These are phyloP conservation scores for Drosophila mojavensis DNA, from an alignment of 1,140 invertebrate genomes.

Conservation along the genomic window DNA sequence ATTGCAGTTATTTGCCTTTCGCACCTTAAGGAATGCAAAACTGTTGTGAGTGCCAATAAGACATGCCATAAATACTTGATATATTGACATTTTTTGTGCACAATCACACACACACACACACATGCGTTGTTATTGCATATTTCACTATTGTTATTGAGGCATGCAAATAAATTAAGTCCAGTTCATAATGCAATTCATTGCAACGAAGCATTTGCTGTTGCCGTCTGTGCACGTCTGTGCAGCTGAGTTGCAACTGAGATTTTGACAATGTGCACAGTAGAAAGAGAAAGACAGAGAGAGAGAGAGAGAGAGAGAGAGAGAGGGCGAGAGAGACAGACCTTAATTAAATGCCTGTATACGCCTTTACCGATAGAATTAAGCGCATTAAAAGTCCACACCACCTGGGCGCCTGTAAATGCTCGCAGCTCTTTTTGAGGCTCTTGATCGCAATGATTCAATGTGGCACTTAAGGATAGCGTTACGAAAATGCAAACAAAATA, in stretches of 20 bases:
- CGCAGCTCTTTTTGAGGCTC: constrained; percentile 11
- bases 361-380: constrained; percentile 67
- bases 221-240: not conserved
- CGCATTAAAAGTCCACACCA: constrained; percentile 38
- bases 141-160: constrained; percentile 19
- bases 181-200: constrained; percentile 30
- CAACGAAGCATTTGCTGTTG: constrained; percentile 30
- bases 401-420: constrained; percentile 33
- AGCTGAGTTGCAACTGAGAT: constrained; percentile 46
- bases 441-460: constrained; percentile 44
- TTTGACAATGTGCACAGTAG: constrained; percentile 71
- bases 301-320: not conserved
- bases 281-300: not conserved
- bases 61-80: constrained; percentile 62
- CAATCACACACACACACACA: constrained; percentile 49
- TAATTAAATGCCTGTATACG: constrained; percentile 74
- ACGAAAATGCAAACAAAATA: no score
- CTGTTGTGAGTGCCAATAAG: constrained; percentile 32
- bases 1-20: not conserved
- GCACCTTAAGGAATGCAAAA: not conserved
- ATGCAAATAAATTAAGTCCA: constrained; percentile 76
- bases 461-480: not conserved
- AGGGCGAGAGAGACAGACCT: constrained; percentile 11
- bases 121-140: constrained; percentile 28
- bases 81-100: constrained; percentile 60